Conservation (phyloP, 2,797 vertebrate species). For the Crocidura indochinensis region DNA sequence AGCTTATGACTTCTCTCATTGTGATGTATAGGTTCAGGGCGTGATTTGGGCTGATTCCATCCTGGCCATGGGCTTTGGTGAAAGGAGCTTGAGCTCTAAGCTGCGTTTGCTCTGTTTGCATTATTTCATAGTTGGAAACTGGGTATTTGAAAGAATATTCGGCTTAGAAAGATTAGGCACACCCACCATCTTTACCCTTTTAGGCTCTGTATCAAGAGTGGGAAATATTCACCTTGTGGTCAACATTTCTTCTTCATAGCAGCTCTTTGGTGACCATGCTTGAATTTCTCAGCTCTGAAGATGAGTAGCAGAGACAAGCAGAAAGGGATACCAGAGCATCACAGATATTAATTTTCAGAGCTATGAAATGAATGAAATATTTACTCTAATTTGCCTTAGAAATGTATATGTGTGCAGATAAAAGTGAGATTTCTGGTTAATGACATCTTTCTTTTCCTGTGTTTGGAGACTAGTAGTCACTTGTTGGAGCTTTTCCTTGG, state of each 20-base stretch:
- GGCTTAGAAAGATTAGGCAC: fast-evolving
- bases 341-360: not conserved
- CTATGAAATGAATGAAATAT: not conserved
- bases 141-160: not conserved
- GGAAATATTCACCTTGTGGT: fast-evolving
- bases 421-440: not conserved
- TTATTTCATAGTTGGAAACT: not conserved
- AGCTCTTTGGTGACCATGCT: not conserved
- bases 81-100: not conserved
- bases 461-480: not conserved
- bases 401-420: fast-evolving
- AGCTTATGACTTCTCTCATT: fast-evolving
- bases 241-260: not conserved
- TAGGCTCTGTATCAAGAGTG: not conserved
- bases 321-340: not conserved
- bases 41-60: fast-evolving
- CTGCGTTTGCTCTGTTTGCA: not conserved
- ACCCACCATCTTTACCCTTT: fast-evolving
- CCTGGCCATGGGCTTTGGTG: not conserved
- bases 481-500: not conserved
- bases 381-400: not conserved
- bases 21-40: fast-evolving
- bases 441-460: not conserved
- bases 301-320: not conserved
- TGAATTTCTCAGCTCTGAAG: not conserved